phyloP scores from a whole-genome alignment of 2,113 vertebrate genomes.

The Mirounga angustirostris region DNA sequence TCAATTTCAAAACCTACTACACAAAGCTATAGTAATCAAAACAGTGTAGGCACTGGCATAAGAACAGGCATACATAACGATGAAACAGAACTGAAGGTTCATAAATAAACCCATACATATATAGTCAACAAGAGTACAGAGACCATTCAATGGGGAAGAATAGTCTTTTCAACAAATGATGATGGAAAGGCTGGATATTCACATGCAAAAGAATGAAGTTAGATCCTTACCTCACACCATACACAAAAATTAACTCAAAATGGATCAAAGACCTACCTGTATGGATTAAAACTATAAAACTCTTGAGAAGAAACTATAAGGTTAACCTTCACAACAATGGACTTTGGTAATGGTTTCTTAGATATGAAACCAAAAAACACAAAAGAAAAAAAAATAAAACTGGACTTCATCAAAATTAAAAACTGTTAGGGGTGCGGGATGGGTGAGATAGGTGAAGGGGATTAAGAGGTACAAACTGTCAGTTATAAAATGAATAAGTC shows the following conservation, averaged over 20 bases:
- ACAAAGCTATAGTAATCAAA: not conserved
- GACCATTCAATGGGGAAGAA: not conserved
- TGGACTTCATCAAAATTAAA: not conserved
- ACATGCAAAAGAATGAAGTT: not conserved
- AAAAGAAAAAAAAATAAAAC: not conserved
- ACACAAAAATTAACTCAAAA: not conserved
- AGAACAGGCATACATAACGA: not conserved
- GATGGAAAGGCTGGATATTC: not conserved
- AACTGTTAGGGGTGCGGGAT: not conserved
- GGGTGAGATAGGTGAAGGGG: not conserved
- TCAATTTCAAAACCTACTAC: not conserved
- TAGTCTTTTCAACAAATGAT: not conserved
- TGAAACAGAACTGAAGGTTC: not conserved
- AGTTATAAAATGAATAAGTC: not conserved
- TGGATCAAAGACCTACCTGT: not conserved
- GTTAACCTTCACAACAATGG: not conserved
- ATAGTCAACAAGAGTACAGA: not conserved
- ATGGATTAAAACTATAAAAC: not conserved
- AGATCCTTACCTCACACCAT: not conserved
- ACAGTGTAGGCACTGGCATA: not conserved
- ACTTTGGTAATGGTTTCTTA: not conserved
- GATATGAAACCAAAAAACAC: not conserved
- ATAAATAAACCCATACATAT: not conserved
- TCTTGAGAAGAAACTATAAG: not conserved
- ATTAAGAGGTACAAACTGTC: not conserved